Evolutionary conservation across 2,888 invertebrate genomes (phyloP).

Genomic region (Oscheius onirici): DNA sequence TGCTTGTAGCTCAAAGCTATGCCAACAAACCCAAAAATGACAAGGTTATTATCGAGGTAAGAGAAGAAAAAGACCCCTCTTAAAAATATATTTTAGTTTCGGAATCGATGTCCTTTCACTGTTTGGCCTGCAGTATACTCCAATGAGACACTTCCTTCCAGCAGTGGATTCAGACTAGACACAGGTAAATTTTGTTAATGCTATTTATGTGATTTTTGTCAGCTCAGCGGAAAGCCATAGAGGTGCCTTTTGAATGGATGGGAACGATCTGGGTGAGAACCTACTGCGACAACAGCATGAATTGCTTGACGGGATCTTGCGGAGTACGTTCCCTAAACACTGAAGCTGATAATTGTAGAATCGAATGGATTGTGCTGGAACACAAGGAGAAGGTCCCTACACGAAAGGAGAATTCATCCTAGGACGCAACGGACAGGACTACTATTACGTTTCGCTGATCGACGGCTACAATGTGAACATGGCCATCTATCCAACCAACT

Average conservation of each 20-base stretch:
- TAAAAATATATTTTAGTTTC: neutral
- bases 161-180: slow-evolving; percentile 14
- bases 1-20: no score
- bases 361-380: slow-evolving; percentile 4
- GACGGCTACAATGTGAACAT: slow-evolving; percentile 18
- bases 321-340: slow-evolving; percentile 15
- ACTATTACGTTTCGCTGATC: slow-evolving; percentile 16
- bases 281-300: slow-evolving; percentile 17
- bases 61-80: neutral
- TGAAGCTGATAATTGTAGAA: no score
- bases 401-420: slow-evolving; percentile 12
- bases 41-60: neutral
- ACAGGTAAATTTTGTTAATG: no score
- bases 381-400: slow-evolving; percentile 7
- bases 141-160: neutral
- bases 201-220: neutral
- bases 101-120: slow-evolving; percentile 2
- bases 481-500: neutral
- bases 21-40: neutral
- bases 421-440: neutral
- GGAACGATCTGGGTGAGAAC: slow-evolving; percentile 22
- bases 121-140: slow-evolving; percentile 4
- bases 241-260: slow-evolving; percentile 12
- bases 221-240: neutral
- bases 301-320: slow-evolving; percentile 15